Conservation (phyloP, 2,797 vertebrate genomes). For the Anisognathus igniventris region DNA sequence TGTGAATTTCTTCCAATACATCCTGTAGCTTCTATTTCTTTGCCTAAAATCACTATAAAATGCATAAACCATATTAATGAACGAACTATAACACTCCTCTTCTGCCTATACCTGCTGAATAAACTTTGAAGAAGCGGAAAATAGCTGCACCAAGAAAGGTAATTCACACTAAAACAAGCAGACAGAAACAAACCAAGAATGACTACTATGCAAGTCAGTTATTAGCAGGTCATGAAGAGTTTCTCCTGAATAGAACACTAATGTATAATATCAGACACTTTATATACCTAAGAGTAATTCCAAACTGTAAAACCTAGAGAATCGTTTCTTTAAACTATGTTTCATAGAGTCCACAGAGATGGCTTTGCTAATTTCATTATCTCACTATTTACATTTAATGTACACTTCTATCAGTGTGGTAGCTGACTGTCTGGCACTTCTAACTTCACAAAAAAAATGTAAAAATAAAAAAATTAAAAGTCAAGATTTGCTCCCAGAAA, state of each 20-base stretch:
- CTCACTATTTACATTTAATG: not conserved
- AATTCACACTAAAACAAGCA: not conserved
- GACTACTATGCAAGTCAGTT: not conserved
- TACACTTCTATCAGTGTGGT: not conserved
- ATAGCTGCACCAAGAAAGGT: not conserved
- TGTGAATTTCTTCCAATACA: not conserved
- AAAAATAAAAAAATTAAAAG: not conserved
- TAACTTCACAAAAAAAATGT: not conserved
- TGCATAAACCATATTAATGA: not conserved
- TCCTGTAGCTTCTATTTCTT: not conserved
- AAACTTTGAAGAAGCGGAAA: not conserved
- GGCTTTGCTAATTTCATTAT: not conserved
- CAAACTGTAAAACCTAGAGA: not conserved
- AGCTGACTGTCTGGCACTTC: not conserved
- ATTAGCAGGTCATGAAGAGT: not conserved
- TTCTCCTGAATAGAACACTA: not conserved
- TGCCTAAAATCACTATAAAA: not conserved
- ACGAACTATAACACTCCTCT: not conserved
- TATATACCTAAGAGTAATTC: not conserved
- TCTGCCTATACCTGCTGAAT: not conserved
- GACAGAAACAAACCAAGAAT: not conserved
- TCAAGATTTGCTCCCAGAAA: not conserved
- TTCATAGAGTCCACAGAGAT: not conserved
- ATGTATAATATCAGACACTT: not conserved
- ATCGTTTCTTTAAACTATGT: not conserved